Base-by-base conservation (phyloP, 2,113 vertebrate species). In the Lycaon pictus region DNA sequence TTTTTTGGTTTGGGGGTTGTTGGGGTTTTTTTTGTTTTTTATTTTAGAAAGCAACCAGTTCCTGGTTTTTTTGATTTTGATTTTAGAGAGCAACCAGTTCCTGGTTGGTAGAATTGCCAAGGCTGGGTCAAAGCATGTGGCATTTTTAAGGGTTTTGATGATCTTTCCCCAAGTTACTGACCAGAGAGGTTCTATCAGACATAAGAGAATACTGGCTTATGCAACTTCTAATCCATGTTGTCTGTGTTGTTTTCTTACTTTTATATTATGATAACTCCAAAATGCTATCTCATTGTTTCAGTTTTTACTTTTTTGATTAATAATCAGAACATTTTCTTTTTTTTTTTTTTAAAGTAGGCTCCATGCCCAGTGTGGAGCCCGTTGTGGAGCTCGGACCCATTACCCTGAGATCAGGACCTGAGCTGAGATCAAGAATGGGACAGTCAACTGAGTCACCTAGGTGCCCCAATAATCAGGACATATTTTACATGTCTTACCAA, bases 251-350 rank as follows among this genome's bases (percentile, higher is more conserved):
- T 82, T 93, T 83, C 51, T 92, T 84, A 25, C 55, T 60, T 88
- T 76, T n/a, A 29, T 32, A 56, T 48, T 65, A 83, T 63, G 35
- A 27, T 84, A 85, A 93, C 56, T 85, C 58, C 63, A 77, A 55
- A 90, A 62, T 94, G 48, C 2, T 74, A 19, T 89, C 48, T 93
- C 84, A 25, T 91, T 93, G 8, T 93, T 93, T 92, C 76, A 76
- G 69, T 76, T 92, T 93, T 2, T 95, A 90, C 55, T 89, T 88
- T n/a, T 90, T 95, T 95, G 55, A 88, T 77, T 87, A 85, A 43
- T 77, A 88, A 89, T 62, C 43, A 87, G 63, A 69, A 29, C 4
- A 71, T 90, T 63, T 56, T 63, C 58, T 60, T 60, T 58, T 19
- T 58, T 58, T 63, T 35, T 69, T 69, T 35, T 69, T 69, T 20